phyloP scores from a whole-genome alignment of 2,888 invertebrate genomes.

The Acleris sparsana region DNA sequence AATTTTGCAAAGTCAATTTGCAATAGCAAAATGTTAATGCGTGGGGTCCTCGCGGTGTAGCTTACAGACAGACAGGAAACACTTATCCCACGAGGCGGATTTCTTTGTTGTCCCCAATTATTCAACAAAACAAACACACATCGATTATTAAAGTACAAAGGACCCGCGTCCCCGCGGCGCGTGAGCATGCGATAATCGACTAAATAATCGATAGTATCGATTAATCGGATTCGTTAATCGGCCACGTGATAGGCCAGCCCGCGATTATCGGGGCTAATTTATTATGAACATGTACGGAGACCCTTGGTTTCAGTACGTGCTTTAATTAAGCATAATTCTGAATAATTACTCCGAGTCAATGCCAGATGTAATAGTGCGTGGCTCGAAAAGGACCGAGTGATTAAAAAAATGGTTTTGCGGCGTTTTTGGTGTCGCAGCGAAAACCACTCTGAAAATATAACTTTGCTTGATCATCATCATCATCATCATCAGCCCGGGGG shows the following conservation, averaged over 20 bases:
- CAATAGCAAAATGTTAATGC: not conserved
- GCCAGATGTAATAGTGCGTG: not conserved
- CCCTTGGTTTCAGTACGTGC: constrained; percentile 19
- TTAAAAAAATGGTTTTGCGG: too few species aligned
- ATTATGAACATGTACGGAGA: constrained; percentile 27
- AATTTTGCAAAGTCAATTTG: too few species aligned
- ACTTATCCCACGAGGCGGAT: constrained; percentile 13
- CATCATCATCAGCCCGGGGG: too few species aligned
- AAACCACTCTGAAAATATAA: too few species aligned
- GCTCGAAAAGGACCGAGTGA: constrained; percentile 8
- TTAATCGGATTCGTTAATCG: constrained; percentile 31
- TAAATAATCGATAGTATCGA: constrained; percentile 26
- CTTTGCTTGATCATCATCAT: too few species aligned
- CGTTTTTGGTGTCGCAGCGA: too few species aligned
- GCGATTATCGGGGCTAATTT: constrained; percentile 31
- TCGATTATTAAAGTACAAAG: constrained; percentile 25
- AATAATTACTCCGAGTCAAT: constrained; percentile 22
- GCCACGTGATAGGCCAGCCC: constrained; percentile 36
- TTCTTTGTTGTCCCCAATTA: constrained; percentile 23
- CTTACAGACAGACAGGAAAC: constrained; percentile 22
- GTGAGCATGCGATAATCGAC: constrained; percentile 29
- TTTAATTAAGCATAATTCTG: constrained; percentile 30
- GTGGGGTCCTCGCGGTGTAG: constrained; percentile 6
- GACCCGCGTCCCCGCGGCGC: constrained; percentile 19
- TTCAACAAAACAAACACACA: constrained; percentile 30